Evolutionary conservation across 2,888 invertebrate genomes (phyloP), one percentile per base, ranked within the genome.

Genomic region (Phalangium opilio): DNA sequence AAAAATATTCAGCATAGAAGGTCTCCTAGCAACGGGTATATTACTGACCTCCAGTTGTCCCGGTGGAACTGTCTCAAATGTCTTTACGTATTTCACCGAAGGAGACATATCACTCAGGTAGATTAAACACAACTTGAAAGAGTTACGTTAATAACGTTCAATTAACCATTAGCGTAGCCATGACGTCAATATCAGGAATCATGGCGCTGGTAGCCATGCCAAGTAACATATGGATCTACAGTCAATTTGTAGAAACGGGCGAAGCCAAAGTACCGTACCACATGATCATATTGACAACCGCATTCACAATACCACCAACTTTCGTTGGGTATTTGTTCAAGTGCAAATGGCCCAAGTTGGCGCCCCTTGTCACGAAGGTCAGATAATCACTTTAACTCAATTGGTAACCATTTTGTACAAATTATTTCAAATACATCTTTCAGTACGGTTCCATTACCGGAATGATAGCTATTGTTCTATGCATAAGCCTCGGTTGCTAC

Each of bases 51-150:
- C 57, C 2, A 58, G 59, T 49, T 61, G 60, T 50, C 61, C 61
- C 0, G 60, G 61, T 4, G 61, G 61, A 3, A 56, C 60, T 4
- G 57, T 58, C 5, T 60, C 61, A 4, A 62, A 62, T 50, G 51
- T 62, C 12, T 61, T 62, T 47, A 54, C 61, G 5, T 60, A 59
- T 50, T 61, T 60, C 58, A 55, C 55, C 38, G 56, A 59, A 20
- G 62, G 61, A 10, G 60, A 60, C 45, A 58, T 61, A 7, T 55
- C 60, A 15, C 49, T 61, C n/a, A 60, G 60, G 60, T 60, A 51
- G 45, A 5, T 3, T 15, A 14, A 39, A 12, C 10, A 43, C 38
- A 39, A 19, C 5, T 42, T 5, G 12, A 15, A n/a, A n/a, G n/a
- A n/a, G n/a, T n/a, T 7, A 27, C 8, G 27, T 27, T 27, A 8